A percentile compares a stretch with the other conserved stretches of the same genome.
Evolutionary conservation across 2,113 vertebrate species (phyloP).

Genomic region (Dolichotis patagonum): DNA sequence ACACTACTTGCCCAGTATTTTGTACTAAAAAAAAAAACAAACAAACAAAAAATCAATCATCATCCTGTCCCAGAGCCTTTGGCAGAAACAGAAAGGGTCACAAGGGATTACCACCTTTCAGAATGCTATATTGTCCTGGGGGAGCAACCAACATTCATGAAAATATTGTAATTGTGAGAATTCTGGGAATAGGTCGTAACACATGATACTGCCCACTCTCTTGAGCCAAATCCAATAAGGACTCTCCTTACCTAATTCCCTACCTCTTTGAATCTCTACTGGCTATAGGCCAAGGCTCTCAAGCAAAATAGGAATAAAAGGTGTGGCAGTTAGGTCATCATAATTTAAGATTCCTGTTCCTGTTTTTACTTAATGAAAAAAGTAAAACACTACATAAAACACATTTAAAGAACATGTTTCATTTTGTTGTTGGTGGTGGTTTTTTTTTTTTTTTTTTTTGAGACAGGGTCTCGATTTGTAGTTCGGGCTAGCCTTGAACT

Average conservation of each 20-base stretch:
- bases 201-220: background rate
- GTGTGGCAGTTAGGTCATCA: background rate
- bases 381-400: background rate
- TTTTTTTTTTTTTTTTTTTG: background rate
- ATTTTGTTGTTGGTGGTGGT: background rate
- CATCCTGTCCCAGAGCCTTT: background rate
- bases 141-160: conserved; percentile 8
- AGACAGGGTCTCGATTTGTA: background rate
- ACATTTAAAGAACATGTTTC: background rate
- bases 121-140: background rate
- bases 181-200: background rate
- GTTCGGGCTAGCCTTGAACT: background rate
- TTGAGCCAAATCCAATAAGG: background rate
- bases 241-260: background rate
- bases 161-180: background rate
- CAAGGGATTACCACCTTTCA: background rate
- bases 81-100: background rate
- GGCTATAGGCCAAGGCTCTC: background rate
- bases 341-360: background rate
- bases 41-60: no score
- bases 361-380: conserved; percentile 1
- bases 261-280: background rate
- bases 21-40: background rate
- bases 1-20: background rate
- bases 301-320: background rate